Conservation (phyloP, 2,888 invertebrate genomes). For the Epinotia ramella region DNA sequence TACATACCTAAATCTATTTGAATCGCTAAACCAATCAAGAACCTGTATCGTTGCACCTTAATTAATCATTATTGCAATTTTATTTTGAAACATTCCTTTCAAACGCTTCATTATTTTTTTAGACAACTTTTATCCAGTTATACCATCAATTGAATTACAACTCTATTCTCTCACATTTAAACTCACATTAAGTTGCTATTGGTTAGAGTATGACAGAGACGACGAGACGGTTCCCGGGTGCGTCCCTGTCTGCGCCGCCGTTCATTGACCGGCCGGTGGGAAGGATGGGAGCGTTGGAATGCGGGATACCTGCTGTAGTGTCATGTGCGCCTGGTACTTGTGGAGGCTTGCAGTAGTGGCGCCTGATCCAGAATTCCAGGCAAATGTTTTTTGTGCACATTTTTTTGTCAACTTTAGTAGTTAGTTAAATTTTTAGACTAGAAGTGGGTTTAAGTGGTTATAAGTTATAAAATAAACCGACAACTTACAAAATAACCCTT, state of each 20-base stretch:
- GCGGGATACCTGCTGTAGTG: conserved; percentile 59
- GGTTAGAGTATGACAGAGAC: conserved; percentile 53
- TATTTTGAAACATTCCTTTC: conserved; percentile 17
- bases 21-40: neutral
- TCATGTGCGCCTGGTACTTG: conserved; percentile 72
- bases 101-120: conserved; percentile 55
- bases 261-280: conserved; percentile 58
- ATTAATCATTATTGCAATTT: conserved; percentile 14
- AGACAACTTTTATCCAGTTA: conserved; percentile 60
- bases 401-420: no score
- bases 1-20: conserved; percentile 3
- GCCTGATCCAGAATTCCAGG: conserved; percentile 40
- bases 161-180: neutral
- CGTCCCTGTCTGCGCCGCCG: conserved; percentile 68
- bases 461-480: no score
- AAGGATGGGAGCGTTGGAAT: conserved; percentile 71
- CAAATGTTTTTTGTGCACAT: neutral
- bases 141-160: neutral
- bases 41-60: neutral
- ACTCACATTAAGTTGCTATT: conserved; percentile 45
- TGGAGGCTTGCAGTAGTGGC: conserved; percentile 73
- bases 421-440: no score
- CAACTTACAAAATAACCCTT: no score
- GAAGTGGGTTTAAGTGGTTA: neutral
- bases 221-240: conserved; percentile 69